Evolutionary conservation across 2,888 invertebrate genomes (phyloP).

Genomic region (Rhagonycha lutea): DNA sequence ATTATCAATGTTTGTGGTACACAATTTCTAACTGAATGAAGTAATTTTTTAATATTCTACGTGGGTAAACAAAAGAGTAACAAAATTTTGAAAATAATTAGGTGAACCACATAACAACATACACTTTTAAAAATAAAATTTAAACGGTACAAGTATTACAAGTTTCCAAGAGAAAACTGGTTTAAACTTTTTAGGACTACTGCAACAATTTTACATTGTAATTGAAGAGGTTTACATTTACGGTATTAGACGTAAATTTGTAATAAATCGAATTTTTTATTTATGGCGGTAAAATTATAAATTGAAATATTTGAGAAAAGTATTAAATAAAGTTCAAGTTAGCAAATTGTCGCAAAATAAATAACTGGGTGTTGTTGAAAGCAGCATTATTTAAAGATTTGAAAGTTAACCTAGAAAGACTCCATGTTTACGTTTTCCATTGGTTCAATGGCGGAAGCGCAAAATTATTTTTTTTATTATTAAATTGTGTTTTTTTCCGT

Average conservation of each 20-base stretch:
- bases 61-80: too few species aligned
- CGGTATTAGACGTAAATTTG: background rate
- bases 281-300: background rate
- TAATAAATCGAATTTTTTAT: background rate
- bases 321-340: background rate
- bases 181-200: background rate
- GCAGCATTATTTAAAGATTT: background rate
- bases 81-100: too few species aligned
- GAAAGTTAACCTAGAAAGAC: background rate
- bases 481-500: background rate
- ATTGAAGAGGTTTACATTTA: background rate
- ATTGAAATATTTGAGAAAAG: background rate
- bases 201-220: background rate
- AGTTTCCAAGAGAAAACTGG: background rate
- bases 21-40: too few species aligned
- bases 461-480: background rate
- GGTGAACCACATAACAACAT: background rate
- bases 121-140: background rate
- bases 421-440: slow-evolving; percentile 4
- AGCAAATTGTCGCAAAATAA: background rate
- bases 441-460: background rate
- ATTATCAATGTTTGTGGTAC: too few species aligned
- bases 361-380: background rate
- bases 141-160: background rate
- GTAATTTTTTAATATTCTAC: too few species aligned